A percentile compares a stretch with the other conserved stretches of the same genome.
These are phyloP conservation scores for Phyllotis vaccarum DNA, from an alignment of 2,797 vertebrate genomes.

Conservation along the genomic window DNA sequence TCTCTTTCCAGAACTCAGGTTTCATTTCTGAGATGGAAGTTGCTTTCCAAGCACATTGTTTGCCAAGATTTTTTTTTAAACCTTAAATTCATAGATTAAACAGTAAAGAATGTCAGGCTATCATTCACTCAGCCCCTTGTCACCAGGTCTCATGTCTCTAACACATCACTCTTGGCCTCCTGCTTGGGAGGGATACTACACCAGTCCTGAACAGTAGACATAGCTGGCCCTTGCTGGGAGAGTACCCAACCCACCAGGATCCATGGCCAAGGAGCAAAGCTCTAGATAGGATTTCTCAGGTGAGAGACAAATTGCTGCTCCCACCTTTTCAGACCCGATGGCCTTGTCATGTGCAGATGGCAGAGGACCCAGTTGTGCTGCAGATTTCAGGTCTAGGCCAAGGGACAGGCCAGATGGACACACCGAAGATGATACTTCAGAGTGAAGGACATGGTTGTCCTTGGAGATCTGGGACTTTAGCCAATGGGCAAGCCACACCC, in stretches of 20 bases:
- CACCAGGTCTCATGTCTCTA: background rate
- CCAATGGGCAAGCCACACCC: background rate
- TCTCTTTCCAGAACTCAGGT: background rate
- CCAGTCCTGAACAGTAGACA: background rate
- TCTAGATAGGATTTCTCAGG: background rate
- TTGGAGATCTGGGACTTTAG: background rate
- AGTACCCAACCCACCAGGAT: rapidly evolving
- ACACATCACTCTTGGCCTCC: background rate
- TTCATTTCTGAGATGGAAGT: background rate
- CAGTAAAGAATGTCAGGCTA: background rate
- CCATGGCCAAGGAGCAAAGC: background rate
- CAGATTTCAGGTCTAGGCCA: background rate
- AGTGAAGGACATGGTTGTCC: background rate
- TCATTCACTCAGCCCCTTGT: background rate
- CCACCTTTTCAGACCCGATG: background rate
- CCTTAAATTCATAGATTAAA: conserved; percentile 12
- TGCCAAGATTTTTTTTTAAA: background rate
- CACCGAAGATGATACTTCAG: background rate
- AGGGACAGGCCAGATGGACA: background rate
- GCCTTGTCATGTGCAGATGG: background rate
- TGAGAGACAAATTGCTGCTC: background rate
- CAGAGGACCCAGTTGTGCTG: background rate
- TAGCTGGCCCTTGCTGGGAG: conserved; percentile 49
- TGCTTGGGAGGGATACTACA: background rate
- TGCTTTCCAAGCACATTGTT: background rate